Evolutionary conservation across 2,888 invertebrate genomes (phyloP), one percentile per base, ranked within the genome.

Genomic region (Parasteatoda lunata): DNA sequence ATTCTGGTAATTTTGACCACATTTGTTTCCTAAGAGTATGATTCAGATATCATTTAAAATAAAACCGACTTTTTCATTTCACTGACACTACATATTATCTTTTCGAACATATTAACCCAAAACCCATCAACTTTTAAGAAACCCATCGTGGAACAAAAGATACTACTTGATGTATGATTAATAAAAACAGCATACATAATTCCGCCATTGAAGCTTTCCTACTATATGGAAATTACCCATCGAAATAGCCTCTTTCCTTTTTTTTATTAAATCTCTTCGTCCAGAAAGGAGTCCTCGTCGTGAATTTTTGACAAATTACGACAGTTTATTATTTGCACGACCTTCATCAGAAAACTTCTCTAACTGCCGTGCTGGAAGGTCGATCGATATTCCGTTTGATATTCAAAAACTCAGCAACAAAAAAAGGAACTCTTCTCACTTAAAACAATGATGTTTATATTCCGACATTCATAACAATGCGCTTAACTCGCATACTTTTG

Each of bases 361-460:
- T 59, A 59, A n/a, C n/a, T 59, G 9, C n/a, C 59, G 59, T 59
- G 59, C 59, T n/a, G 59, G 11, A 59, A 59, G 59, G 59, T n/a
- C 59, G n/a, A 59, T 59, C 59, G 59, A 59, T 59, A 59, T 59
- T 9, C 9, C 59, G 59, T 59, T 59, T 9, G 59, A 59, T 59
- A 59, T 59, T 59, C 59, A 59, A 59, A 30, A 59, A 59, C 59
- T 13, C n/a, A 59, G n/a, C 59, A 59, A 59, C 59, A 59, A 59
- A 59, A 54, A 59, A 59, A 59, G 59, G n/a, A 30, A 59, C 59
- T 59, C 59, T 8, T 13, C 59, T 30, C 59, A 59, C 59, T 59
- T n/a, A 11, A 59, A 59, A 59, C 59, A 59, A 59, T 59, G 59
- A 59, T 59, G 59, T 59, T 59, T 59, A 59, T 30, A 59, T 59